Base-by-base conservation (phyloP, 2,888 invertebrate genomes). In the Pantelozetes paolii region DNA sequence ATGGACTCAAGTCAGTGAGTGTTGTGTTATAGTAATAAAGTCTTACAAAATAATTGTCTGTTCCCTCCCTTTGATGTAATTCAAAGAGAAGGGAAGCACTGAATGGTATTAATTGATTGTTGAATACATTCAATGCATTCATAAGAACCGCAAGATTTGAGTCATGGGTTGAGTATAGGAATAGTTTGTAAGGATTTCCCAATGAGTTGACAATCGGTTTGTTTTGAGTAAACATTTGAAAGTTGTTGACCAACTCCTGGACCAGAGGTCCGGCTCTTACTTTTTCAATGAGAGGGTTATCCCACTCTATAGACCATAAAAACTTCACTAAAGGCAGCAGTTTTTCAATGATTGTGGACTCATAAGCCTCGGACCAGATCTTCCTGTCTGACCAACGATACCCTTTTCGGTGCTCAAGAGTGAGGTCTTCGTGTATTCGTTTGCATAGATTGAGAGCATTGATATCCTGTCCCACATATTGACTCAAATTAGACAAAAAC, bases 1-100 rank as follows among this genome's bases (percentile, higher is more conserved):
- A 32, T 20, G 76, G 67, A 23, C 40, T 23, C 8, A 20, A 23
- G 32, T 15, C 48, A 11, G 70, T 48, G 8, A 62, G 40, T 11
- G 75, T 75, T 32, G 72, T 72, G 72, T 75, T 75, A 20, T 28
- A 72, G 50, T 75, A 75, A 48, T 72, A 72, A 11, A 75, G n/a
- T 69, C 23, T 28, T 11, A 75, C 28, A 72, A 72, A 75, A 30
- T 70, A 74, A 32, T 71, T 26, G 18, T 48, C 48, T 15, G 20
- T 26, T 15, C 13, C 18, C 9, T 28, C 18, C 13, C 26, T 59
- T 23, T 57, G 36, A 20, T 72, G 72, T 20, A 75, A 48, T 59
- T 75, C 75, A 36, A 75, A 50, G 6, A 75, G 15, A n/a, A 75
- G 15, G 2, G 75, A 26, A 2, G 75, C 72, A 15, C 75, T 69